Percentiles rank a stretch among this genome's conserved stretches.
Evolutionary conservation across 2,888 invertebrate genomes (phyloP).

Genomic region (Imbricaverruca yamaguchii): DNA sequence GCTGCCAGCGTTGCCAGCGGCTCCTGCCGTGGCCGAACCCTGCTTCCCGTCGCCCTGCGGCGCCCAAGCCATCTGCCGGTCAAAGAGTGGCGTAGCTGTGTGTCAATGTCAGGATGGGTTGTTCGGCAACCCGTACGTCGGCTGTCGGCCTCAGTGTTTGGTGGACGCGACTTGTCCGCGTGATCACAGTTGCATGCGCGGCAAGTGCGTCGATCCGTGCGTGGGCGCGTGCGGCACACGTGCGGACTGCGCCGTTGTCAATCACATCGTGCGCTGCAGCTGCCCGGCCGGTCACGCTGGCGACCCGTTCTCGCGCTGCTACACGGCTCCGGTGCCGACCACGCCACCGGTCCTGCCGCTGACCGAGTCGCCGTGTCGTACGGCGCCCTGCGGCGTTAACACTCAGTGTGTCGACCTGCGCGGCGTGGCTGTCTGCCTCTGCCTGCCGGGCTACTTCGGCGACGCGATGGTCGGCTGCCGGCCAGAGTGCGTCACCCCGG

Average conservation of each 20-base stretch:
- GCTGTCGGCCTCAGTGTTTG: slow-evolving; percentile 65
- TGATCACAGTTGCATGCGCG: slow-evolving; percentile 64
- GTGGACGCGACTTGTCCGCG: slow-evolving; percentile 73
- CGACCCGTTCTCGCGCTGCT: slow-evolving; percentile 56
- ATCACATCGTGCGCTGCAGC: slow-evolving; percentile 75
- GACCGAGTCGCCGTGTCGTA: slow-evolving; percentile 51
- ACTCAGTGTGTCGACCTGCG: slow-evolving; percentile 54
- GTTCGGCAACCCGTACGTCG: slow-evolving; percentile 52
- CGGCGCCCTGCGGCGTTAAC: slow-evolving; percentile 72
- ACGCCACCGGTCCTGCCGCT: neutral
- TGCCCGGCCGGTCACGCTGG: slow-evolving; percentile 84
- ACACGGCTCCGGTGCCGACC: slow-evolving; percentile 39
- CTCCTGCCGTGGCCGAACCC: slow-evolving; percentile 48
- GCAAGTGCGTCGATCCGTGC: slow-evolving; percentile 51
- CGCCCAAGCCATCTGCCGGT: slow-evolving; percentile 69
- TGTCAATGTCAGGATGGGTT: slow-evolving; percentile 64
- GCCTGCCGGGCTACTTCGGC: slow-evolving; percentile 60
- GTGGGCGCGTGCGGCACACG: slow-evolving; percentile 68
- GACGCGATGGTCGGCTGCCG: slow-evolving; percentile 51
- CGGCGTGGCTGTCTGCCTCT: slow-evolving; percentile 59
- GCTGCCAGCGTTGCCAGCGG: neutral
- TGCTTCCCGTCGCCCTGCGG: slow-evolving; percentile 79
- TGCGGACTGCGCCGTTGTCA: slow-evolving; percentile 74
- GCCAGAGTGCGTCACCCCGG: slow-evolving; percentile 64
- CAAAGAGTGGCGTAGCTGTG: slow-evolving; percentile 66